A percentile compares a stretch with the other conserved stretches of the same genome.
Evolutionary conservation across 2,888 invertebrate genomes (phyloP).

Genomic region (Terebella lapidaria): DNA sequence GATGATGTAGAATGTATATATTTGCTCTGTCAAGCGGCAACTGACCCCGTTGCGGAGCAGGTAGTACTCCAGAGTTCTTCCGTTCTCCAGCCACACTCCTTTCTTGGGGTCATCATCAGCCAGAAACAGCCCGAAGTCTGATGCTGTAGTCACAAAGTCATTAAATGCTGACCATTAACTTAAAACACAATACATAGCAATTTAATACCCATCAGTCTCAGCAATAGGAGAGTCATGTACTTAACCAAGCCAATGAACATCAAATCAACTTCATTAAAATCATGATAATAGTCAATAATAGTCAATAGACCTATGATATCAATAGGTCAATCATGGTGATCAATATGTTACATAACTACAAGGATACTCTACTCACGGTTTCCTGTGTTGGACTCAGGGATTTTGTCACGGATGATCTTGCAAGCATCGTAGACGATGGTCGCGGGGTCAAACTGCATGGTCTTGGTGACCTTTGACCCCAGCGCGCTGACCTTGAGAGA

Average conservation of each 20-base stretch:
- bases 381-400: constrained; percentile 73
- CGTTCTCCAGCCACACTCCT: constrained; percentile 89
- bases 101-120: constrained; percentile 95
- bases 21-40: constrained; percentile 6
- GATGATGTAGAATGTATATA: no score
- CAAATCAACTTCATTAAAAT: no score
- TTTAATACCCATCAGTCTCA: no score
- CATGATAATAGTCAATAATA: no score
- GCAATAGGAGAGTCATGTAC: no score
- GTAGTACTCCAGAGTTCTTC: constrained; percentile 91
- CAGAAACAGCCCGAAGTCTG: constrained; percentile 94
- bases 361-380: constrained; percentile 93
- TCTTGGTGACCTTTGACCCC: constrained; percentile 72
- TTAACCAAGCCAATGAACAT: no score
- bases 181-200: no score
- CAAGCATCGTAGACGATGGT: constrained; percentile 95
- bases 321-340: no score
- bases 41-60: constrained; percentile 79
- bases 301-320: no score
- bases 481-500: constrained; percentile 56
- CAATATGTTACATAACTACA: no score
- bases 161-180: background rate
- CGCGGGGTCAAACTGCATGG: constrained; percentile 95
- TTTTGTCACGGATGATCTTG: constrained; percentile 89
- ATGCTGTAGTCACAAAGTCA: constrained; percentile 61